Conservation (phyloP, 1,140 invertebrate species). For the Laupala kohalensis region DNA sequence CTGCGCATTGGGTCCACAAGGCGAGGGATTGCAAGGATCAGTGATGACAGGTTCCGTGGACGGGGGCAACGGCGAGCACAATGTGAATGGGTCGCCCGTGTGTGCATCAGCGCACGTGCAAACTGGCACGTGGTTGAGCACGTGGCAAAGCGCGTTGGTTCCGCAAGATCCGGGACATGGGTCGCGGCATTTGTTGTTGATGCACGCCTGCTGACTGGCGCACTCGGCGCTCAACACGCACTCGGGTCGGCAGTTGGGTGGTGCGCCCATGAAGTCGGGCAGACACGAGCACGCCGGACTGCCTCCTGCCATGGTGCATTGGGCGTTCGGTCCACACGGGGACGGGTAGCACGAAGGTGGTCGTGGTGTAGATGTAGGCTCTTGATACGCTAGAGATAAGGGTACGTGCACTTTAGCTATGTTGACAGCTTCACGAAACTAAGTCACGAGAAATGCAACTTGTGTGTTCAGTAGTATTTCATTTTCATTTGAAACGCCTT, state of each 20-base stretch:
- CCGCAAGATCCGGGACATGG: slow-evolving; percentile 64
- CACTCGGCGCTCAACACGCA: slow-evolving; percentile 61
- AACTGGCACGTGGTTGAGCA: slow-evolving; percentile 58
- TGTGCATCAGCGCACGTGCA: slow-evolving; percentile 57
- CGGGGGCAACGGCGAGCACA: slow-evolving; percentile 40
- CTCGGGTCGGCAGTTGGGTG: slow-evolving; percentile 60
- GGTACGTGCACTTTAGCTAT: no score
- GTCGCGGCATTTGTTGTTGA: slow-evolving; percentile 57
- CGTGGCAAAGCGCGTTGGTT: slow-evolving; percentile 54
- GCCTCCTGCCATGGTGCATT: slow-evolving; percentile 55
- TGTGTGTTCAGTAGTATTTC: no score
- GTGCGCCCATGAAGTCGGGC: slow-evolving; percentile 56
- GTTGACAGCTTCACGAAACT: no score
- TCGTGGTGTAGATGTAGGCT: slow-evolving; percentile 21
- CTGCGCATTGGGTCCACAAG: slow-evolving; percentile 64
- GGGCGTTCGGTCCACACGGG: slow-evolving; percentile 69
- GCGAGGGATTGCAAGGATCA: slow-evolving; percentile 56
- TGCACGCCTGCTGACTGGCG: slow-evolving; percentile 51
- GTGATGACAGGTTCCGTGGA: slow-evolving; percentile 16
- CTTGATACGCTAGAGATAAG: no score
- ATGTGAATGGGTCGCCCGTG: slow-evolving; percentile 61
- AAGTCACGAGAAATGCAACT: no score
- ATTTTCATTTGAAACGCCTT: no score
- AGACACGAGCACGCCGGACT: slow-evolving; percentile 65
- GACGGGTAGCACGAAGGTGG: slow-evolving; percentile 59